A percentile compares a stretch with the other conserved stretches of the same genome.
These are phyloP conservation scores for Riparia riparia DNA, from an alignment of 2,113 vertebrate species.

Conservation along the genomic window DNA sequence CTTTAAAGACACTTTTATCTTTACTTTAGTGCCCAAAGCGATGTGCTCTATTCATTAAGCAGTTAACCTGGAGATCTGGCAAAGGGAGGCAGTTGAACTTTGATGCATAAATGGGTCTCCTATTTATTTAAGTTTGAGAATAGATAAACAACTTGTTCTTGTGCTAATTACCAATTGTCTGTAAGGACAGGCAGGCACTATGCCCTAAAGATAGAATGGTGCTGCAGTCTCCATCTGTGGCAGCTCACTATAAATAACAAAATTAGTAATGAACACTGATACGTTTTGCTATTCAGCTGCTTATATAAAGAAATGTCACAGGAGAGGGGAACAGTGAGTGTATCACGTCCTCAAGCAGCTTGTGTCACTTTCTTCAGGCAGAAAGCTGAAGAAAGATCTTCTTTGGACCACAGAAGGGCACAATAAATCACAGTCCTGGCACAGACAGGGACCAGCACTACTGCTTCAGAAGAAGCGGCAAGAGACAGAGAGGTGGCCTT, in stretches of 20 bases:
- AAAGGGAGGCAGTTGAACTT: not conserved
- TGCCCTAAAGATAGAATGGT: conserved; percentile 43
- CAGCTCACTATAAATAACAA: conserved; percentile 59
- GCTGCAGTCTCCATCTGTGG: conserved; percentile 46
- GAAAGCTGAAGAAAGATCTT: not conserved
- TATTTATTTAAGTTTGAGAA: conserved; percentile 53
- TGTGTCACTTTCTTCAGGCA: not conserved
- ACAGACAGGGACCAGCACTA: not conserved
- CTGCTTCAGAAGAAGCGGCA: not conserved
- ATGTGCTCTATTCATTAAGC: not conserved
- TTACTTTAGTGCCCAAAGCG: not conserved
- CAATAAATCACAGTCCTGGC: not conserved
- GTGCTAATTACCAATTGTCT: conserved; percentile 62
- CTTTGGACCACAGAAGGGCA: not conserved
- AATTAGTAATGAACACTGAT: conserved; percentile 21
- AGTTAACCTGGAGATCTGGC: conserved; percentile 1
- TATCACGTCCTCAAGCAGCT: not conserved
- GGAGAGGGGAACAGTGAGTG: not conserved
- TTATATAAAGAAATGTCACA: conserved; percentile 32
- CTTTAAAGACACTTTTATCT: not conserved
- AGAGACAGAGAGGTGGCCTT: not conserved
- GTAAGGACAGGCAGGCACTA: not conserved
- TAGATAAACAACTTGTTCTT: conserved; percentile 55
- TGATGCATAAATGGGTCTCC: conserved; percentile 8
- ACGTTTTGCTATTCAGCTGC: conserved; percentile 2